A percentile compares a stretch with the other conserved stretches of the same genome.
Conservation (phyloP, 1,140 invertebrate genomes). For the Leptinotarsa defecta region DNA sequence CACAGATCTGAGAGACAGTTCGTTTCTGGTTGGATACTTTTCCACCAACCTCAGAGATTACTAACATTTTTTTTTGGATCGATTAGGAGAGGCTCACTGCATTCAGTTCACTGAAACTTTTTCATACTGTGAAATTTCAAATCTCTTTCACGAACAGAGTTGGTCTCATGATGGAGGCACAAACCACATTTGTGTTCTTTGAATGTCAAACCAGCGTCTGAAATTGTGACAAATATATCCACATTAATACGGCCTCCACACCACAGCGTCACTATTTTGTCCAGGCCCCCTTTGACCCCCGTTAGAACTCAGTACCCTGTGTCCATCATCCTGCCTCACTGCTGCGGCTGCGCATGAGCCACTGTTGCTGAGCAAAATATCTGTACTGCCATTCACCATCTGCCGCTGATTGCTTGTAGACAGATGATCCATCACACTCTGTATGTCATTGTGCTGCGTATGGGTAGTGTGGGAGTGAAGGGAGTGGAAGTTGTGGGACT, state of each 20-base stretch:
- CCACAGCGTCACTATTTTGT: conserved; percentile 68
- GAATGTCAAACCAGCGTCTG: no score
- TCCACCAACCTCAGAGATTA: no score
- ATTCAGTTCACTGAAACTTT: no score
- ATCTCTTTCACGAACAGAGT: no score
- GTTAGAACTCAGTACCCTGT: conserved; percentile 62
- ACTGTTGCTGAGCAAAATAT: conserved; percentile 62
- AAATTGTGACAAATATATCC: background rate
- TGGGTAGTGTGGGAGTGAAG: conserved; percentile 67
- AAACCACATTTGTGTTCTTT: no score
- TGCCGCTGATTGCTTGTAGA: conserved; percentile 63
- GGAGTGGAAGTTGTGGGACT: conserved; percentile 75
- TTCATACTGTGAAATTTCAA: no score
- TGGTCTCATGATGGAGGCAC: no score
- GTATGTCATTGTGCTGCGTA: conserved; percentile 68
- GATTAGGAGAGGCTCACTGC: no score
- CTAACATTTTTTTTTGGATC: no score
- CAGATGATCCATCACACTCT: conserved; percentile 73
- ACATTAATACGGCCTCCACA: conserved; percentile 66
- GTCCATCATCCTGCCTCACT: conserved; percentile 60
- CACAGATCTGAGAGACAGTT: conserved; percentile 20
- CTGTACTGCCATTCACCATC: conserved; percentile 59
- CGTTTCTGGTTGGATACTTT: no score
- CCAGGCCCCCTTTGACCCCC: conserved; percentile 65
- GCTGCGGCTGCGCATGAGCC: conserved; percentile 67